Evolutionary conservation across 2,888 invertebrate species (phyloP), one percentile per base, ranked within the genome.

Genomic region (Cinara cedri): DNA sequence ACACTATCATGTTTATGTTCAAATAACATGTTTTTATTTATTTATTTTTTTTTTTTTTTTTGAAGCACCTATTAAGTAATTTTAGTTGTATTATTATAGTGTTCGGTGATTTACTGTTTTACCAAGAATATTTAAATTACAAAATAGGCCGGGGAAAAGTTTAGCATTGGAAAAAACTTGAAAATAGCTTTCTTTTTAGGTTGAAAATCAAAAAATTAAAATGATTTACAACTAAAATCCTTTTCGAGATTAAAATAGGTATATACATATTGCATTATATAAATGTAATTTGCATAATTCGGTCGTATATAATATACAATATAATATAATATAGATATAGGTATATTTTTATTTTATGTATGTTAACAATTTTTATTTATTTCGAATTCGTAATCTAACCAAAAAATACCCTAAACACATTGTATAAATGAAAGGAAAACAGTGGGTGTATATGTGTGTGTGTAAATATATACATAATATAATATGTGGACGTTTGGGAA

Each of bases 371-470:
- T 68, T 34, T 70, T 78, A 78, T 78, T 60, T 70, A 68, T 57
- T 68, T 68, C 60, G 49, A 70, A 51, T 57, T 78, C 70, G 60
- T 24, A 49, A 76, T 70, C 68, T 78, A 70, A 70, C 60, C 57
- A 51, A 70, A 75, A 66, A 62, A 49, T 62, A 51, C 78, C 68
- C 68, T 44, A 60, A 68, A 78, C 34, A 60, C 76, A 68, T 78
- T 78, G 76, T 76, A 66, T 76, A 57, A 68, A 78, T 55, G 60
- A 78, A 78, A 78, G 55, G 24, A 70, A 60, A 78, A 78, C 60
- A 62, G 51, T 70, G 57, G n/a, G 60, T 74, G 24, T 57, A 57
- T 51, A n/a, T n/a, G n/a, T n/a, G n/a, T n/a, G n/a, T n/a, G n/a
- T n/a, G n/a, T n/a, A n/a, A n/a, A n/a, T n/a, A n/a, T n/a, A n/a